phyloP scores from a whole-genome alignment of 2,797 vertebrate species.

The Cetoscarus ocellatus region DNA sequence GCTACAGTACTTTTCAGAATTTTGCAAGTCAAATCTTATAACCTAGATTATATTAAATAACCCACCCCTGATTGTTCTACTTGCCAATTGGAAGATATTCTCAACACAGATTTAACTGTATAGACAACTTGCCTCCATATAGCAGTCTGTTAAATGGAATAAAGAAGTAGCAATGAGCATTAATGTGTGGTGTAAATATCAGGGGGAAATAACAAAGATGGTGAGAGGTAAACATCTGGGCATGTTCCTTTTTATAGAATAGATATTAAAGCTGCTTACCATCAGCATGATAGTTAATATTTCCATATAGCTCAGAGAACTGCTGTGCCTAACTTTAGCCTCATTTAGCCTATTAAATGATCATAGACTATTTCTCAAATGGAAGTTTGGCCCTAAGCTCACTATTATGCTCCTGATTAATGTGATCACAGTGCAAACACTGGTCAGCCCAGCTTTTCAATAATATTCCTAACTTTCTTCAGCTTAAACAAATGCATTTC shows the following conservation, averaged over 20 bases:
- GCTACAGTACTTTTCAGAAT: too few relatives aligned
- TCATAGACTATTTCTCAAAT: not conserved
- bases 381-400: not conserved
- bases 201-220: too few relatives aligned
- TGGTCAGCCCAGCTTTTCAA: not conserved
- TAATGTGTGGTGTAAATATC: too few relatives aligned
- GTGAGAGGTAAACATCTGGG: too few relatives aligned
- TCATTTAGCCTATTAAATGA: not conserved
- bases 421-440: slow-evolving; percentile 18
- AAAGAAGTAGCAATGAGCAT: too few relatives aligned
- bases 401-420: not conserved
- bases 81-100: too few relatives aligned
- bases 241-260: not conserved
- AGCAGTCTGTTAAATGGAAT: too few relatives aligned
- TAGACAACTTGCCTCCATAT: too few relatives aligned
- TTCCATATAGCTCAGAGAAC: slow-evolving; percentile 9
- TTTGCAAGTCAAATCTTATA: too few relatives aligned
- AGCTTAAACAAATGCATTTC: slow-evolving; percentile 41
- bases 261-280: not conserved
- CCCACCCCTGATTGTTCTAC: too few relatives aligned
- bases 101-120: too few relatives aligned
- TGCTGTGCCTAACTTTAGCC: not conserved
- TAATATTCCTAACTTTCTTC: slow-evolving; percentile 10
- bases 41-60: too few relatives aligned
- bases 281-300: not conserved